Percentiles rank a stretch among this genome's conserved stretches.
Evolutionary conservation across 2,888 invertebrate genomes (phyloP).

Genomic region (Scrobipalpa costella): DNA sequence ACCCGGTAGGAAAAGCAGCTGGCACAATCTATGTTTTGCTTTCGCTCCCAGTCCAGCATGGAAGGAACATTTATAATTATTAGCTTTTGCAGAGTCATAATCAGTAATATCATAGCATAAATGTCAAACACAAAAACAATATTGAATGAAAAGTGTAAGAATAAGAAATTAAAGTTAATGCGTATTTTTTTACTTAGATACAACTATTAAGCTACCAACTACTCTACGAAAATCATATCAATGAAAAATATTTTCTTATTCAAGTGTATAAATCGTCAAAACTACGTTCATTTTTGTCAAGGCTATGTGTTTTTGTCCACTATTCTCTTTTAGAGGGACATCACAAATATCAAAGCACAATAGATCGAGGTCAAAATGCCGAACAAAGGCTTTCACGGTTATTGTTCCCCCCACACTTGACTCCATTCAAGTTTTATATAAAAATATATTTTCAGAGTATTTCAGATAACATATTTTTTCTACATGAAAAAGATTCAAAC

Average conservation of each 20-base stretch:
- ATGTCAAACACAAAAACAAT: too few species aligned
- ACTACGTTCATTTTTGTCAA: neutral
- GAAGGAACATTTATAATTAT: too few species aligned
- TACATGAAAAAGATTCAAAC: neutral
- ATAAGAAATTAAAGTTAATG: too few species aligned
- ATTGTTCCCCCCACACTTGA: conserved; percentile 17
- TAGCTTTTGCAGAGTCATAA: too few species aligned
- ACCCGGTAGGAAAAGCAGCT: too few species aligned
- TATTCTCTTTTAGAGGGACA: neutral
- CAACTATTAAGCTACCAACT: too few species aligned
- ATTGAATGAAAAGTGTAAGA: too few species aligned
- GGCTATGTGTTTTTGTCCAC: neutral
- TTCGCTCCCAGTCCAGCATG: too few species aligned
- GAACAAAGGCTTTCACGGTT: conserved; percentile 18
- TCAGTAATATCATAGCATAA: too few species aligned
- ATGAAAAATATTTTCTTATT: neutral
- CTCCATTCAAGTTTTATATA: neutral
- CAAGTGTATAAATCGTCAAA: neutral
- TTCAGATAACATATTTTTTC: neutral
- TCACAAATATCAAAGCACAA: conserved; percentile 35
- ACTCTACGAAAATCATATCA: too few species aligned
- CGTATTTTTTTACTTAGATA: too few species aligned
- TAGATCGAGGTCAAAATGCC: conserved; percentile 39
- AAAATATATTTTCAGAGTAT: conserved; percentile 7
- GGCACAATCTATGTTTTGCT: too few species aligned